Conservation (phyloP, 1,140 invertebrate species). For the Drosophila nigrodunni region DNA sequence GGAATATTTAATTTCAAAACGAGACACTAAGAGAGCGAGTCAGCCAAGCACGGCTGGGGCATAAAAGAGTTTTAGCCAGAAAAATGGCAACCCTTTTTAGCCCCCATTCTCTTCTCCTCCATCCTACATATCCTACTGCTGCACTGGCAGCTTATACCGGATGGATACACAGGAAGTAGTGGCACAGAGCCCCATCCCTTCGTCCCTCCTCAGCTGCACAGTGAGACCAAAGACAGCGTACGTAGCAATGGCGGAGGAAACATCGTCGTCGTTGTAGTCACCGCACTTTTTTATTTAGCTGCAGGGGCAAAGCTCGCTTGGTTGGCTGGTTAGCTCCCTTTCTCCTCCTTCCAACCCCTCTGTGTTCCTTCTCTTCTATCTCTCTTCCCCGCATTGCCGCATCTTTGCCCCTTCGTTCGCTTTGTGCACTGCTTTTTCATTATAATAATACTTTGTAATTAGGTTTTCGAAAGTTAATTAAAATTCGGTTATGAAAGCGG, state of each 20-base stretch:
- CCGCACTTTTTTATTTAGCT: conserved; percentile 56
- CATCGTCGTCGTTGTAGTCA: conserved; percentile 37
- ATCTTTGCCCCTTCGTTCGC: conserved; percentile 47
- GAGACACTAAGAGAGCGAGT: conserved; percentile 55
- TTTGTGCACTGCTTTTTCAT: conserved; percentile 84
- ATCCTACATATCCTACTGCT: conserved; percentile 11
- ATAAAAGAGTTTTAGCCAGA: conserved; percentile 59
- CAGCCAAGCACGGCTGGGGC: conserved; percentile 40
- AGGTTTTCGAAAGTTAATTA: conserved; percentile 85
- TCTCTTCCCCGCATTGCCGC: conserved; percentile 3
- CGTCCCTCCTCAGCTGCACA: neutral
- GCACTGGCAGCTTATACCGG: conserved; percentile 65
- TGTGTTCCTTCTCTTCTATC: neutral
- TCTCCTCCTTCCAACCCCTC: neutral
- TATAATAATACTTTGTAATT: conserved; percentile 85
- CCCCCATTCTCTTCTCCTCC: conserved; percentile 30
- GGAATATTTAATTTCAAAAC: conserved; percentile 84
- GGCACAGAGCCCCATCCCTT: conserved; percentile 45
- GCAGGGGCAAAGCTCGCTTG: conserved; percentile 63
- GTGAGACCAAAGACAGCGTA: conserved; percentile 65
- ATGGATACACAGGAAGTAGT: conserved; percentile 82
- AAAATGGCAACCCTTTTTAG: conserved; percentile 74
- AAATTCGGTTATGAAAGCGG: conserved; percentile 85
- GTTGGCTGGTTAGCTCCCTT: conserved; percentile 38
- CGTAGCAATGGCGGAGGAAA: conserved; percentile 48